Conservation (phyloP, 2,113 vertebrate species). For the Sceloporus tristichus region DNA sequence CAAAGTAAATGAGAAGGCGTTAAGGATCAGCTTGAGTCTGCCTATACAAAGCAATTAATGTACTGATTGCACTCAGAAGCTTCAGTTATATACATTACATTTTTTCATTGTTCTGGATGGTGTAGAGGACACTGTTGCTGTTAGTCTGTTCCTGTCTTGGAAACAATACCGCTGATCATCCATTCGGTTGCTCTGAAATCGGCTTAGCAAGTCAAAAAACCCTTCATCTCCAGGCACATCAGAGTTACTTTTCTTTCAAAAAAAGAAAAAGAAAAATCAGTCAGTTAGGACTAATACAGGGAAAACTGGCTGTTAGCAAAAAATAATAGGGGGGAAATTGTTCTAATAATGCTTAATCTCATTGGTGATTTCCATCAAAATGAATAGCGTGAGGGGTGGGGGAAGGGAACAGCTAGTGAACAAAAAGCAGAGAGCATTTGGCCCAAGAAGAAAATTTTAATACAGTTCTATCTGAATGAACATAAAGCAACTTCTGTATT, state of each 20-base stretch:
- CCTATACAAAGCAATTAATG: not conserved
- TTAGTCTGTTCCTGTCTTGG: conserved; percentile 76
- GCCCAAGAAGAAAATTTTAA: not conserved
- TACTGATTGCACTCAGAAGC: not conserved
- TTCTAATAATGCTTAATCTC: not conserved
- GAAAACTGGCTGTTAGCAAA: not conserved
- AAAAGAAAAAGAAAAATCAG: not conserved
- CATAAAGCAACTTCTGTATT: not conserved
- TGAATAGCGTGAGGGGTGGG: not conserved
- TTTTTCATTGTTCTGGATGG: conserved; percentile 82
- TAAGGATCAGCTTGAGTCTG: not conserved
- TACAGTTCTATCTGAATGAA: not conserved
- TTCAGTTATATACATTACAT: conserved; percentile 72
- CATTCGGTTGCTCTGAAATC: conserved; percentile 98
- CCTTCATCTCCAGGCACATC: conserved; percentile 90
- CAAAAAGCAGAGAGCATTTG: not conserved
- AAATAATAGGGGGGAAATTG: not conserved
- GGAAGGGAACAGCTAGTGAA: not conserved
- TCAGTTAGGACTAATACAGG: conserved; percentile 24
- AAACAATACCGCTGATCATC: conserved; percentile 94
- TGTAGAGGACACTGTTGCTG: conserved; percentile 71
- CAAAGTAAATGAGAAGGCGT: not conserved
- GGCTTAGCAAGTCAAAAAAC: conserved; percentile 95
- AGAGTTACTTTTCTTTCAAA: conserved; percentile 81
- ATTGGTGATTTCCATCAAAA: not conserved